These are phyloP conservation scores for Psettodes erumei DNA, from an alignment of 2,113 vertebrate genomes.

Conservation along the genomic window DNA sequence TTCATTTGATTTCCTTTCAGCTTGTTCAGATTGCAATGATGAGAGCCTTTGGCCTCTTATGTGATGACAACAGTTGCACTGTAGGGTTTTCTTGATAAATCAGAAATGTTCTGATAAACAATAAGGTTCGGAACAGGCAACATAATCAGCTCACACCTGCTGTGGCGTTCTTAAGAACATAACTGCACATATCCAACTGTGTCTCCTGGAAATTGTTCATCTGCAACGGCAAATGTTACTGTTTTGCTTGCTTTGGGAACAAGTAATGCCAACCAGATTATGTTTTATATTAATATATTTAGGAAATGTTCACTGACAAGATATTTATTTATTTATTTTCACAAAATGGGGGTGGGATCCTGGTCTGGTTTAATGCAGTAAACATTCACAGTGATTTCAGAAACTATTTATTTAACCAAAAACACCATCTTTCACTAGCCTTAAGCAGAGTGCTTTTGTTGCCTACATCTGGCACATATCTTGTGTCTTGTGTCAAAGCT, in stretches of 20 bases:
- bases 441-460: too few species aligned
- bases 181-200: neutral
- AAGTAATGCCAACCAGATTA: neutral
- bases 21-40: neutral
- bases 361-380: too few species aligned
- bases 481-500: too few species aligned
- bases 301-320: neutral
- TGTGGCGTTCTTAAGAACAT: neutral
- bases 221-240: neutral
- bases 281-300: neutral
- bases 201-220: neutral
- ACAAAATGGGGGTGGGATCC: too few species aligned
- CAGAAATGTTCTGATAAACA: neutral
- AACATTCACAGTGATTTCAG: too few species aligned
- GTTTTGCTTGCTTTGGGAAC: neutral
- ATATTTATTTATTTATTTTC: too few species aligned
- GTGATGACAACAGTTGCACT: neutral
- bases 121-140: neutral
- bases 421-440: too few species aligned
- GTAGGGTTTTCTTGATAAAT: neutral
- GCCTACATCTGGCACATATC: too few species aligned
- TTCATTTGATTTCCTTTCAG: neutral
- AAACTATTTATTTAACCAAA: too few species aligned
- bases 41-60: neutral
- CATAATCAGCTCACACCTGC: neutral